Base-by-base conservation (phyloP, 2,888 invertebrate genomes). In the Geophilus truncorum region DNA sequence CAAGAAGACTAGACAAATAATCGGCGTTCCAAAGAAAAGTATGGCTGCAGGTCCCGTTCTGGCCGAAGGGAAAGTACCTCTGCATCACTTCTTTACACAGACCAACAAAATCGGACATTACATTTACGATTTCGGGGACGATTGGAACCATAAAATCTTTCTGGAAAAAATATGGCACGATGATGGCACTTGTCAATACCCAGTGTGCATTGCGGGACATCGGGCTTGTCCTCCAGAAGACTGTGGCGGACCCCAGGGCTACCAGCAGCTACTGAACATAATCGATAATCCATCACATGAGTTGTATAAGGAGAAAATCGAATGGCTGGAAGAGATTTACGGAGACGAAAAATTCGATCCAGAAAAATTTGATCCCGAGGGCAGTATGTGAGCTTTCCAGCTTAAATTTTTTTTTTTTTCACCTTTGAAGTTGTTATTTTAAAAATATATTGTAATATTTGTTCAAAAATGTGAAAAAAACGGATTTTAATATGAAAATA, bases 191-290 rank as follows among this genome's bases (percentile, higher is more conserved):
- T 15, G 34, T n/a, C 34, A 18, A 4, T 77, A 77, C 34, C 77
- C 77, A 18, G 25, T 23, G 3, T 77, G 77, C 25, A 32, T 77
- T 18, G 34, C 77, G 5, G 77, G 77, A 18, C 30, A 77, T 2
- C 21, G 77, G 7, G 77, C 77, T 9, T 77, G 77, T 77, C 77
- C 77, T 32, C 77, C 77, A 3, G 77, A 77, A n/a, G 77, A 77
- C 10, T 77, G 18, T 77, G 77, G 77, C 1, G 77, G 77, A 32
- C 10, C 18, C 7, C 18, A n/a, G 1, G 34, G 77, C 7, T 77
- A 77, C 25, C 23, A 77, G 23, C 0, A 25, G 32, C 25, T 77
- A n/a, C 4, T 77, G 10, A 28, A 30, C 21, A 77, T 30, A 2
- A 23, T 77, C 23, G 25, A 77, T 3, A 25, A 77, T 34, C 77